Conservation (phyloP, 2,113 vertebrate genomes). For the Amblyornis subalaris region DNA sequence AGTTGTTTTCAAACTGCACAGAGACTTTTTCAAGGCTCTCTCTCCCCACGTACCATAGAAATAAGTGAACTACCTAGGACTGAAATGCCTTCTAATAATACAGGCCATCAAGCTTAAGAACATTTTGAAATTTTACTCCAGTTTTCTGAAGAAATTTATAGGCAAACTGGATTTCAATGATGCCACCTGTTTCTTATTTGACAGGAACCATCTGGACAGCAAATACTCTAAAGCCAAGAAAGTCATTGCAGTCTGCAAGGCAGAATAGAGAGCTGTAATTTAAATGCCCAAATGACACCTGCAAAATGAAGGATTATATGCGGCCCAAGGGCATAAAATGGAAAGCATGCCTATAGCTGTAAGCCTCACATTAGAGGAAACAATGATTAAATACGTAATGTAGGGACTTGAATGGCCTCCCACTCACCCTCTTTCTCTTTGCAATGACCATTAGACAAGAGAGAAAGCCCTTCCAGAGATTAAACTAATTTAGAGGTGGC, state of each 20-base stretch:
- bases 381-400: neutral
- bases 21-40: neutral
- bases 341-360: slow-evolving; percentile 18
- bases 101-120: neutral
- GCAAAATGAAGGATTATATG: neutral
- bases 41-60: neutral
- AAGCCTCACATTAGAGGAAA: neutral
- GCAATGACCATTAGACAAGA: neutral
- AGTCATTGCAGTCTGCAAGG: neutral
- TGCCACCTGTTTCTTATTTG: slow-evolving; percentile 28
- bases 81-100: neutral
- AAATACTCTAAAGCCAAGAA: neutral
- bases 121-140: neutral
- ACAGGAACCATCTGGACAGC: slow-evolving; percentile 7
- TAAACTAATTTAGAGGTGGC: neutral
- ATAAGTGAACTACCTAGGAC: neutral
- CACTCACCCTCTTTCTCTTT: neutral
- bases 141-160: slow-evolving; percentile 8
- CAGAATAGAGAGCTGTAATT: neutral
- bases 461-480: neutral
- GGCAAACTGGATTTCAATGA: neutral
- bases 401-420: neutral
- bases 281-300: neutral
- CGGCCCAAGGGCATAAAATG: neutral
- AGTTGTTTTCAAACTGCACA: neutral